These are phyloP conservation scores for Chiloscyllium punctatum DNA, from an alignment of 2,797 vertebrate genomes.

Conservation along the genomic window DNA sequence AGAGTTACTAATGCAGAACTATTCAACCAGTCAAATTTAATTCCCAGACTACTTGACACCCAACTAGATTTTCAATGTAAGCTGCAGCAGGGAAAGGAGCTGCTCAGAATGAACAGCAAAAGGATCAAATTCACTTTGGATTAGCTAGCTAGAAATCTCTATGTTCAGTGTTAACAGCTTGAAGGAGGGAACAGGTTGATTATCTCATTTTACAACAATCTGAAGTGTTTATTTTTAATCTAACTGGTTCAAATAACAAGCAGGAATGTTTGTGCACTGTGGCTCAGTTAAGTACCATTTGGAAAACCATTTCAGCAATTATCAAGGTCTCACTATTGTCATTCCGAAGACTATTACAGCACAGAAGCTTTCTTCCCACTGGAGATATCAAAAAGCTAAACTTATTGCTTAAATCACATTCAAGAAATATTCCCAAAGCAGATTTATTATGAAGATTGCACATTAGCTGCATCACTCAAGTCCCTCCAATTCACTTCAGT, in stretches of 20 bases:
- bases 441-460: not conserved
- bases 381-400: not conserved
- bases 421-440: not conserved
- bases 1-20: not conserved
- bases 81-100: not conserved
- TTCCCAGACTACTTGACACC: not conserved
- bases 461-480: not conserved
- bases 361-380: not conserved
- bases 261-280: not conserved
- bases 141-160: not conserved
- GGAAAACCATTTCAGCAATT: not conserved
- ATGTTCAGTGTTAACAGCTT: not conserved
- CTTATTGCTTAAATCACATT: not conserved
- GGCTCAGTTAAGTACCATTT: not conserved
- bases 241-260: not conserved
- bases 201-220: not conserved
- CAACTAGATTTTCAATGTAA: not conserved
- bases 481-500: not conserved
- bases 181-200: not conserved
- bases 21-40: not conserved
- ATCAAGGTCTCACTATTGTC: not conserved
- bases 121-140: slow-evolving; percentile 13
- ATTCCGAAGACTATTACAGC: not conserved
- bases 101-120: not conserved
- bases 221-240: slow-evolving; percentile 19